phyloP scores from a whole-genome alignment of 2,113 vertebrate species.

The Eulemur macaco region DNA sequence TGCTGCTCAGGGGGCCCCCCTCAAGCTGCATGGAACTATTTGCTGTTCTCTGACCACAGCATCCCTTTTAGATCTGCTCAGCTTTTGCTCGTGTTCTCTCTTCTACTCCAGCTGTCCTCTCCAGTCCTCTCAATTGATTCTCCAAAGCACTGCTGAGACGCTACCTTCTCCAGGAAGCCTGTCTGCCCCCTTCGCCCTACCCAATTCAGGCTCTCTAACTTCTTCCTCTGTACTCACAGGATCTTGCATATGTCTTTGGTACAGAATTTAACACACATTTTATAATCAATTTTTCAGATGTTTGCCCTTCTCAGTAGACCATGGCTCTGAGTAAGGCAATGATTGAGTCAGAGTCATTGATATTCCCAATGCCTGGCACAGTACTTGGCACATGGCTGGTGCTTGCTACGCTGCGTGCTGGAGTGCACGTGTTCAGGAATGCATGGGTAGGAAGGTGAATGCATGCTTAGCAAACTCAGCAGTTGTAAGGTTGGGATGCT shows the following conservation, averaged over 20 bases:
- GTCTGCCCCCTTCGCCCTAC: neutral
- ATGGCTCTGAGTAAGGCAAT: neutral
- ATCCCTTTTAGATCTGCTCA: neutral
- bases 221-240: neutral
- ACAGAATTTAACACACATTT: neutral
- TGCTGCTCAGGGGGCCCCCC: neutral
- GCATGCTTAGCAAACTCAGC: neutral
- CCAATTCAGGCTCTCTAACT: neutral
- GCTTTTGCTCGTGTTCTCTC: neutral
- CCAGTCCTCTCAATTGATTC: neutral
- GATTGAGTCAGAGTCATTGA: fast-evolving
- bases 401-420: neutral
- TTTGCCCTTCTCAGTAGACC: neutral
- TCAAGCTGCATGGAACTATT: neutral
- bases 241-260: neutral
- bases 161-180: neutral
- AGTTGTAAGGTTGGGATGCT: neutral
- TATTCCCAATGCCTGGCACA: neutral
- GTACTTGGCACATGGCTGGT: neutral
- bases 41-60: neutral
- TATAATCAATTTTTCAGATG: neutral
- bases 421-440: too few relatives aligned
- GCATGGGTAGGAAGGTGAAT: too few relatives aligned
- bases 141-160: neutral
- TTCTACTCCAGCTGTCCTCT: neutral